A percentile compares a stretch with the other conserved stretches of the same genome.
Evolutionary conservation across 2,113 vertebrate genomes (phyloP).

Genomic region (Cottus gobio): DNA sequence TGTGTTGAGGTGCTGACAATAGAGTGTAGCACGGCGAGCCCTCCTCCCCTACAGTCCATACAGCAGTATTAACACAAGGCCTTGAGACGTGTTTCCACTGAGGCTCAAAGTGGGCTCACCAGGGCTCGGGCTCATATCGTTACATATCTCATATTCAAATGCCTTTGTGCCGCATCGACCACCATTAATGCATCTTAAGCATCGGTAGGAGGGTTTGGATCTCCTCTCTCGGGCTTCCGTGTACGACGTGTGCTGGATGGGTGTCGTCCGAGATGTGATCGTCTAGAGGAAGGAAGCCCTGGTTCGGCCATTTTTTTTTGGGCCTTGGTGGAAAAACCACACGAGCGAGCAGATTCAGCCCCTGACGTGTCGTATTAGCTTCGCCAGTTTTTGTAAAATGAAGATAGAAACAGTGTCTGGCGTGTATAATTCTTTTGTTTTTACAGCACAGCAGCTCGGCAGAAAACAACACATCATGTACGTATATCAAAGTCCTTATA

Average conservation of each 20-base stretch:
- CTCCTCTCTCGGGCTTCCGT: too few relatives aligned
- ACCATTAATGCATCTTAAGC: too few relatives aligned
- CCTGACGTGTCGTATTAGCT: constrained; percentile 38
- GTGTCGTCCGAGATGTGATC: background rate
- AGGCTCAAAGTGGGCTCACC: constrained; percentile 54
- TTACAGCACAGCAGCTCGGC: constrained; percentile 68
- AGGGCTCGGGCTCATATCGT: too few relatives aligned
- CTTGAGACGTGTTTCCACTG: constrained; percentile 66
- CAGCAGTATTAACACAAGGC: constrained; percentile 74
- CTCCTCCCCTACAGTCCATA: constrained; percentile 60
- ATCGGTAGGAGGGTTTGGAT: too few relatives aligned
- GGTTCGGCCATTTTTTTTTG: constrained; percentile 52
- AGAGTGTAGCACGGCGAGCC: constrained; percentile 58
- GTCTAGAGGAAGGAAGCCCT: constrained; percentile 55
- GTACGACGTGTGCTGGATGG: too few relatives aligned
- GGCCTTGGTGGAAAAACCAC: constrained; percentile 49
- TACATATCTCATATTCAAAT: too few relatives aligned
- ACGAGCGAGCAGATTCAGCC: constrained; percentile 33
- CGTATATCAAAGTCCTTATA: constrained; percentile 61
- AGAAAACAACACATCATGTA: constrained; percentile 62
- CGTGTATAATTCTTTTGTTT: constrained; percentile 34
- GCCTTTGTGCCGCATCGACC: too few relatives aligned
- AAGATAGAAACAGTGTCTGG: constrained; percentile 54
- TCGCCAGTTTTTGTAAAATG: constrained; percentile 54
- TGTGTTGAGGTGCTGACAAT: constrained; percentile 57